Conservation (phyloP, 1,140 invertebrate genomes). For the Maniola jurtina region DNA sequence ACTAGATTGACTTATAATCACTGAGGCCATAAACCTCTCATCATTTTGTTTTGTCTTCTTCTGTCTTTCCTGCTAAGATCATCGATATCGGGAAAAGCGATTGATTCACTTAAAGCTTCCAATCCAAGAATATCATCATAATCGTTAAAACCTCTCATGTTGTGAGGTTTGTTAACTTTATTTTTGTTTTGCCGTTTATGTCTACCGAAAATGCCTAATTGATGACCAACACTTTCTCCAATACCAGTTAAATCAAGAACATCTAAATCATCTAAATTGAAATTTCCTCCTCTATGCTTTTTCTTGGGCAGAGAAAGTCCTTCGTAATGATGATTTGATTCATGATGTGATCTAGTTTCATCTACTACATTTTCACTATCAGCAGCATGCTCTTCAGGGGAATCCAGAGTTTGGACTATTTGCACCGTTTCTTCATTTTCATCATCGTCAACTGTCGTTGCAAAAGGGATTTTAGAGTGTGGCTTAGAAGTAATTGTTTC, state of each 20-base stretch:
- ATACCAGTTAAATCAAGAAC: constrained; percentile 66
- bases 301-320: constrained; percentile 51
- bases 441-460: constrained; percentile 43
- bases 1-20: constrained; percentile 43
- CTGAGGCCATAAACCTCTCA: constrained; percentile 65
- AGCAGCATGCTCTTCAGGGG: constrained; percentile 48
- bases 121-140: constrained; percentile 56
- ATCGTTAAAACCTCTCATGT: constrained; percentile 47
- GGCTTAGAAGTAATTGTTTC: constrained; percentile 66
- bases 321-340: constrained; percentile 42
- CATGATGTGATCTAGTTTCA: constrained; percentile 46
- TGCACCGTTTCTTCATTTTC: constrained; percentile 62
- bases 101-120: constrained; percentile 48
- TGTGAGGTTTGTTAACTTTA: constrained; percentile 46
- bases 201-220: constrained; percentile 67
- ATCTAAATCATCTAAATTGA: constrained; percentile 64
- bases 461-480: constrained; percentile 48
- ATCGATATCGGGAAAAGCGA: constrained; percentile 49
- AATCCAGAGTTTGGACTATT: constrained; percentile 64
- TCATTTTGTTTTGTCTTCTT: constrained; percentile 78
- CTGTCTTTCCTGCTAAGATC: constrained; percentile 60
- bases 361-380: constrained; percentile 43
- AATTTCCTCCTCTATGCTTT: constrained; percentile 52
- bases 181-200: constrained; percentile 62
- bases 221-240: constrained; percentile 66